A percentile compares a stretch with the other conserved stretches of the same genome.
These are phyloP conservation scores for Argentina silus DNA, from an alignment of 2,797 vertebrate genomes.

Conservation along the genomic window DNA sequence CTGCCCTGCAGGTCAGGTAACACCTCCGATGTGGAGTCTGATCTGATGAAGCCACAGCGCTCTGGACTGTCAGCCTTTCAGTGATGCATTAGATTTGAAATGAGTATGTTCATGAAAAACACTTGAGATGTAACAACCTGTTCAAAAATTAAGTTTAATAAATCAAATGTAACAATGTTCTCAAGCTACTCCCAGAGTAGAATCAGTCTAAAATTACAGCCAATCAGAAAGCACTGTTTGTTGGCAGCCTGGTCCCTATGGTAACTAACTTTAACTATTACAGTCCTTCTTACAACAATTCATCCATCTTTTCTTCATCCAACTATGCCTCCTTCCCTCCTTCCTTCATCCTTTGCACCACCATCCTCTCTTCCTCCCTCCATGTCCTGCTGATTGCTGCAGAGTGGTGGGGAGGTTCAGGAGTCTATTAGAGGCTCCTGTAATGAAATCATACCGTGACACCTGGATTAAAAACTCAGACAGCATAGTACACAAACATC, in stretches of 20 bases:
- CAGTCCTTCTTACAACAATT: not conserved
- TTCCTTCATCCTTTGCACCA: not conserved
- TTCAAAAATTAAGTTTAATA: not conserved
- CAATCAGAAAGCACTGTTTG: not conserved
- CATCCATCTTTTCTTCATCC: no score
- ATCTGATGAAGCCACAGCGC: not conserved
- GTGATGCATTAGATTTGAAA: no score
- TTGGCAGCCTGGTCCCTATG: not conserved
- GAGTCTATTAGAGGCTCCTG: constrained; percentile 70
- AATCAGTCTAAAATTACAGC: not conserved
- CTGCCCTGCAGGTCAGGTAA: no score
- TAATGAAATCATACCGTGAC: constrained; percentile 36
- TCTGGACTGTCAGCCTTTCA: no score
- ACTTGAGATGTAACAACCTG: not conserved
- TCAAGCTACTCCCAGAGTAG: not conserved
- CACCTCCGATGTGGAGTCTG: no score
- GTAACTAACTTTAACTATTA: not conserved
- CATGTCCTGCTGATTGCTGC: not conserved
- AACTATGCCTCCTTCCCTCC: not conserved
- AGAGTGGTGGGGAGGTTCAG: constrained; percentile 42
- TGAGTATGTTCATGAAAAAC: no score
- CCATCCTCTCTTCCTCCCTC: constrained; percentile 2
- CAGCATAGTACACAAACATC: not conserved
- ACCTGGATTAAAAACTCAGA: constrained; percentile 8
- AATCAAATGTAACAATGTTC: not conserved